These are phyloP conservation scores for Thalassarche chlororhynchos DNA, from an alignment of 2,113 vertebrate genomes.

Conservation along the genomic window DNA sequence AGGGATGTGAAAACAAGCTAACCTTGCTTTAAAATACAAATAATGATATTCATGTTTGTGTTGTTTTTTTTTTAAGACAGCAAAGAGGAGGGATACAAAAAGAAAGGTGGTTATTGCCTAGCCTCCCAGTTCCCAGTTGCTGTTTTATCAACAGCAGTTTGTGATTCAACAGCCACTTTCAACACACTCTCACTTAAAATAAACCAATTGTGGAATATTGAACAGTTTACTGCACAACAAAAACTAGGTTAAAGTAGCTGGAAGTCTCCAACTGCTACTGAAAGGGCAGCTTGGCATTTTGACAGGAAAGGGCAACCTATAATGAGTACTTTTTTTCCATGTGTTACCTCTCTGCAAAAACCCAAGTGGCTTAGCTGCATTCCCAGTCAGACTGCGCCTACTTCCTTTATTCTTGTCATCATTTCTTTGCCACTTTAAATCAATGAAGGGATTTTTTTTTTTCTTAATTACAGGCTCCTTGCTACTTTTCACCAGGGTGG, in stretches of 20 bases:
- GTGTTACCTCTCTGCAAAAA: background rate
- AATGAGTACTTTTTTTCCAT: background rate
- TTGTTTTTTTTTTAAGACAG: background rate
- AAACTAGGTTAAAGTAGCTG: background rate
- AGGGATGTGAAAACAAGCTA: background rate
- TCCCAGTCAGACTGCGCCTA: background rate
- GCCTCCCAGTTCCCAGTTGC: background rate
- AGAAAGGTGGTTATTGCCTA: background rate
- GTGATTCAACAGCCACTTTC: background rate
- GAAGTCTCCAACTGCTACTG: background rate
- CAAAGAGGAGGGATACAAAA: background rate
- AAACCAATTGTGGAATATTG: conserved; percentile 9
- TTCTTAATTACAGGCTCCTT: background rate
- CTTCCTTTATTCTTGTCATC: background rate
- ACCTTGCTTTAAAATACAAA: background rate
- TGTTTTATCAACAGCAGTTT: background rate
- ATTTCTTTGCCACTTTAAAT: background rate
- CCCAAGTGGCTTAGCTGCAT: background rate
- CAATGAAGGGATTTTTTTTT: background rate
- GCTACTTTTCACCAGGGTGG: background rate
- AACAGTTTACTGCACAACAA: conserved; percentile 1
- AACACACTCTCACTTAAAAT: background rate
- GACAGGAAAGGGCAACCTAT: conserved; percentile 10
- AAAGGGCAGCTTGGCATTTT: conserved; percentile 52
- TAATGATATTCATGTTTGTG: background rate